phyloP scores from a whole-genome alignment of 1,140 invertebrate genomes.

The Bombus balteatus region DNA sequence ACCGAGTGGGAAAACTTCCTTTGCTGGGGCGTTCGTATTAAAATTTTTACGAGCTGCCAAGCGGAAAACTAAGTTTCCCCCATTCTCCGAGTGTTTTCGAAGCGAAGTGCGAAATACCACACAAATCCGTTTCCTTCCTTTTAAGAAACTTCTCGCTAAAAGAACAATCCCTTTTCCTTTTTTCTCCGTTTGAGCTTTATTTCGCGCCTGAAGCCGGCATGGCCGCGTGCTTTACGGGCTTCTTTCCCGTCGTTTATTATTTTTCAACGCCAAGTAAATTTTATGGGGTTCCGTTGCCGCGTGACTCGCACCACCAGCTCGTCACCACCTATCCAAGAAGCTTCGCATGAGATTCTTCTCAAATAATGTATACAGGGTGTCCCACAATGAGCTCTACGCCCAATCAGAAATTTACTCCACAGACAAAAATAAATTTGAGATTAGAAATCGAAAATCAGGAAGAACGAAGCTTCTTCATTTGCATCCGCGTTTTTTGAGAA shows the following conservation, averaged over 20 bases:
- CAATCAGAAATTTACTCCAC: too few species aligned
- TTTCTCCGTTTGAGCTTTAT: not conserved
- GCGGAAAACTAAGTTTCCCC: slow-evolving; percentile 17
- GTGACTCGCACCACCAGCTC: not conserved
- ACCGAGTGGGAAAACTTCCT: not conserved
- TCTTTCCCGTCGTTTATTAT: slow-evolving; percentile 14
- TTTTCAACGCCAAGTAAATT: not conserved
- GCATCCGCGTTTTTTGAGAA: too few species aligned
- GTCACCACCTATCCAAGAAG: not conserved
- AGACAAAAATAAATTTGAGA: not conserved
- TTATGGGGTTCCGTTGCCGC: not conserved
- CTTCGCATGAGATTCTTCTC: not conserved
- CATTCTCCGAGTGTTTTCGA: not conserved
- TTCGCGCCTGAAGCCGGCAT: not conserved
- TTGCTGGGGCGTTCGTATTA: not conserved
- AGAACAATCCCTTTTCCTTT: not conserved
- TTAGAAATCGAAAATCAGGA: too few species aligned
- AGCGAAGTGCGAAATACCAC: slow-evolving; percentile 15
- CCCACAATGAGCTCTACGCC: not conserved
- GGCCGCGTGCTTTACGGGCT: not conserved
- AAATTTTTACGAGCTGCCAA: slow-evolving; percentile 28
- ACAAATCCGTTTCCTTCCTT: not conserved
- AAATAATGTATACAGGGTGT: not conserved
- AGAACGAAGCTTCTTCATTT: too few species aligned
- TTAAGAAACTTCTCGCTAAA: not conserved